Base-by-base conservation (phyloP, 2,113 vertebrate species). In the Lamprologus lemairii region DNA sequence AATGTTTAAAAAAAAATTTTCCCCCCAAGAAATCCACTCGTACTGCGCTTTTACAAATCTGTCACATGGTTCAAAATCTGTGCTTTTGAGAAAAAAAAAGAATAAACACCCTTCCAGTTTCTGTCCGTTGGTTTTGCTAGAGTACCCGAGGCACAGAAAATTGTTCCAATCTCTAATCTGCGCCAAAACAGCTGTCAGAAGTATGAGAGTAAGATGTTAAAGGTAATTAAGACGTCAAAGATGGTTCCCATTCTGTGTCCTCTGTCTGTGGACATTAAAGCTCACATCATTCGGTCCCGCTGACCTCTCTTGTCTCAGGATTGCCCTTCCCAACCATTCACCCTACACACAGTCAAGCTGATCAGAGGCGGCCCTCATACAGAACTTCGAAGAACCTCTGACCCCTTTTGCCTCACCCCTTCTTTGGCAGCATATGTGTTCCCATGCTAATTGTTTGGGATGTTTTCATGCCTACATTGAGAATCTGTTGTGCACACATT, bases 221-320 rank as follows among this genome's bases (percentile, higher is more conserved):
- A 88, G 87, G 94, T 95, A 96, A 97, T 96, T 96, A 95, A 96
- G 95, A 96, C 93, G 96, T 96, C 95, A 96, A 94, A 95, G 94
- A 92, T 88, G 82, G 86, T 82, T 93, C 93, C 93, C 87, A 53
- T 95, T 91, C 83, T 53, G 91, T 91, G 94, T 94, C 93, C 91
- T 92, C 93, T 87, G 87, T 95, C 84, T 96, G 96, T 96, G 94
- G 96, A 96, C 95, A 95, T 95, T 96, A 95, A 95, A 96, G 95
- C 95, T 96, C 96, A 95, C 93, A 94, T 95, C 95, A 96, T 95
- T 94, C 94, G 94, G 94, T 96, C 94, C 93, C 60, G 16, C 89
- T 96, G 96, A 96, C 96, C 96, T 96, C 93, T 92, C 87, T 83
- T 80, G 87, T 93, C 95, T 93, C 26, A 51, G 63, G 93, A 93